Evolutionary conservation across 2,113 vertebrate genomes (phyloP).

Genomic region (Aegithalos caudatus): DNA sequence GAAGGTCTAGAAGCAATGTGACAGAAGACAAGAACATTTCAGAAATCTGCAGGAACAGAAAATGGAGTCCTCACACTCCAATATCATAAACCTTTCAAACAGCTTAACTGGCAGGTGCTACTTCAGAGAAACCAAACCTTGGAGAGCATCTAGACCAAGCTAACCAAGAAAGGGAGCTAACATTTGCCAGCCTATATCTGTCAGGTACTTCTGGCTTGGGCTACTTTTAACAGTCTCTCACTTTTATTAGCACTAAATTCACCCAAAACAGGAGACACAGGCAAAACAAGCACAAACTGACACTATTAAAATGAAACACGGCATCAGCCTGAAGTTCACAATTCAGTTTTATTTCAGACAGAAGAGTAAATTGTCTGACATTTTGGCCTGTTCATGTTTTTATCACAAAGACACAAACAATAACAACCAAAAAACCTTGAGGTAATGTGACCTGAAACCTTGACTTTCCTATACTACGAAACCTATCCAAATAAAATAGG

Average conservation of each 20-base stretch:
- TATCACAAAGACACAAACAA: background rate
- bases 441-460: background rate
- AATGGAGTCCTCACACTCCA: background rate
- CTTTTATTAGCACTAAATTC: constrained; percentile 58
- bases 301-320: constrained; percentile 52
- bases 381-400: constrained; percentile 24
- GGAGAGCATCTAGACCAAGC: background rate
- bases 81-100: background rate
- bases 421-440: background rate
- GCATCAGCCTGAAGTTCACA: constrained; percentile 28
- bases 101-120: background rate
- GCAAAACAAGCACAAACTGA: constrained; percentile 10
- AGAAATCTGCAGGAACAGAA: background rate
- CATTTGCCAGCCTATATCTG: background rate
- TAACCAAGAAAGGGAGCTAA: background rate
- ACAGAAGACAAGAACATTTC: background rate
- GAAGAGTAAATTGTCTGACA: constrained; percentile 39
- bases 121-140: background rate
- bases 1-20: background rate
- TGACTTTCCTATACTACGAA: background rate
- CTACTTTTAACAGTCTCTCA: constrained; percentile 11
- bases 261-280: background rate
- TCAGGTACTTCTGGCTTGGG: background rate
- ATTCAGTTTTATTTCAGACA: constrained; percentile 47
- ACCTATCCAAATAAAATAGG: background rate